phyloP scores from a whole-genome alignment of 2,797 vertebrate genomes.

The Apodemus agrarius region DNA sequence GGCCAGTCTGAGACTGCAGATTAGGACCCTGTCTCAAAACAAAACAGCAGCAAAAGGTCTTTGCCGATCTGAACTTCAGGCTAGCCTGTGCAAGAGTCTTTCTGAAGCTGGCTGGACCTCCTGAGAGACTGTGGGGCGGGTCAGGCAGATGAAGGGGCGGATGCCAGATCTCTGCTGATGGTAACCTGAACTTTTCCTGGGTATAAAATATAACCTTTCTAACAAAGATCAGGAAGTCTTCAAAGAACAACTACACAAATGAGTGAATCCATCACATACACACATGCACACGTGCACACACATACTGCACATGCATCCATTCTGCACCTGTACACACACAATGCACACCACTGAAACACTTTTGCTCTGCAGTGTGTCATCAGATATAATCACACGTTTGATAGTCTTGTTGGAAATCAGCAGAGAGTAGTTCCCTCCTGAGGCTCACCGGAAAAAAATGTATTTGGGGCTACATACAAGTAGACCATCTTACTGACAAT shows the following conservation, averaged over 20 bases:
- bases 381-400: neutral
- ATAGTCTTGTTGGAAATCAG: neutral
- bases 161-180: neutral
- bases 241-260: conserved; percentile 17
- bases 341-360: neutral
- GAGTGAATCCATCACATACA: neutral
- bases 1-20: neutral
- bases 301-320: no score
- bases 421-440: neutral
- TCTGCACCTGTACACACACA: no score
- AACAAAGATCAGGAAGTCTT: neutral
- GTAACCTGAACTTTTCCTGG: neutral
- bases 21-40: neutral
- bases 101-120: neutral
- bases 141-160: neutral
- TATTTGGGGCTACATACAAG: neutral
- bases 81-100: neutral
- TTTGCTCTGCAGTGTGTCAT: neutral
- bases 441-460: neutral
- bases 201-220: neutral
- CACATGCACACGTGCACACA: neutral
- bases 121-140: neutral
- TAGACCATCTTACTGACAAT: neutral
- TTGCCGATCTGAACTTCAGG: neutral
- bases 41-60: neutral